Base-by-base conservation (phyloP, 1,140 invertebrate genomes). In the Euura saliciscinereae region DNA sequence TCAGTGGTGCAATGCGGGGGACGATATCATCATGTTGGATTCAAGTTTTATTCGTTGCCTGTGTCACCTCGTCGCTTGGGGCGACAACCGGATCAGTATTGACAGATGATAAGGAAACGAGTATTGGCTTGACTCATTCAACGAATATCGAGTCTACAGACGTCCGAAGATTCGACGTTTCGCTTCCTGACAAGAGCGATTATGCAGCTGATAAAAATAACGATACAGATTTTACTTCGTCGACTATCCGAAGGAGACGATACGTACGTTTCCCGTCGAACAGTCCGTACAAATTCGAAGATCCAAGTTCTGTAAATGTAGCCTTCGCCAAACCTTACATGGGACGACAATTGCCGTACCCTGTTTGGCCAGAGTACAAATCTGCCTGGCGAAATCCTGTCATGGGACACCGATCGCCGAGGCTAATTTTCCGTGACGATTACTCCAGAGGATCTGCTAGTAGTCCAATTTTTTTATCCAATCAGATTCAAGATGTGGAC, bases 361-460 rank as follows among this genome's bases (percentile, higher is more conserved):
- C 70, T 6, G 43, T 45, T 68, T 51, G 45, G 46, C 44, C 43
- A 10, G 44, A 44, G 2, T 68, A 11, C 43, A 45, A 44, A 44
- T 45, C 71, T 13, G 65, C 65, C 11, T 45, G 65, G 43, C 6
- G 13, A 59, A 59, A 59, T 3, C 87, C 88, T n/a, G 84, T 88
- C 10, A 88, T 89, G 87, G 85, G 85, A 0, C 88, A 89, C 65
- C 82, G 89, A 66, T 89, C 87, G 5, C 89, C 88, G 0, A 74
- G 89, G 64, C 75, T 90, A 2, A 89, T 90, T 45, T 90, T 90
- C 70, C 81, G 88, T 0, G 89, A 89, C 51, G 82, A 78, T 73
- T 86, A 88, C 43, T 86, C 83, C 77, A 78, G 85, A 59, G 74
- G 67, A 73, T 77, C 28, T 44, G 76, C 83, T 3, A 81, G 77